Conservation (phyloP, 2,888 invertebrate genomes). For the Tinea semifulvella region DNA sequence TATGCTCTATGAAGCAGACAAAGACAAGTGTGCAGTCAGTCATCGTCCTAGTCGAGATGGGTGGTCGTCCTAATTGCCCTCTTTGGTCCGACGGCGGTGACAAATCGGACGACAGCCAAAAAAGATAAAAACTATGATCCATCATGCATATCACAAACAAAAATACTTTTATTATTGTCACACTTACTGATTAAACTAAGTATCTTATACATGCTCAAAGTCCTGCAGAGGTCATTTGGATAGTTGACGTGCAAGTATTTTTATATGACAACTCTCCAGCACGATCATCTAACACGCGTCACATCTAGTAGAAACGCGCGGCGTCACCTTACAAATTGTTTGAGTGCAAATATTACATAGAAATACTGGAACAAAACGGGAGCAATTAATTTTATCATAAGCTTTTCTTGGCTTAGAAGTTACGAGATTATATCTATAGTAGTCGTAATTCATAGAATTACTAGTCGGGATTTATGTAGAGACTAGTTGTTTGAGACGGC, state of each 20-base stretch:
- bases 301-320: no score
- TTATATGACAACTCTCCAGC: no score
- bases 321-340: no score
- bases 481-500: no score
- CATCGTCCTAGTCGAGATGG: background rate
- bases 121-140: constrained; percentile 31
- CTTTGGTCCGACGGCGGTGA: constrained; percentile 31
- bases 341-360: no score
- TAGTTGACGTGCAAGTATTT: no score
- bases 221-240: no score
- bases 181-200: background rate
- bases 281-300: no score
- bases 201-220: background rate
- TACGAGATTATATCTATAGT: background rate
- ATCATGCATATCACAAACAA: constrained; percentile 19
- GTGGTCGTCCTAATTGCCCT: constrained; percentile 44
- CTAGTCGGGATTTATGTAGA: no score
- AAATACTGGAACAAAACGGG: background rate
- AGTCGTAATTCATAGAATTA: background rate
- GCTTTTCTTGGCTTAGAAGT: background rate
- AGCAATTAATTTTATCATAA: constrained; percentile 8
- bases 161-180: constrained; percentile 15
- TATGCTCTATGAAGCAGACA: no score
- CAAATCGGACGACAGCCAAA: constrained; percentile 33
- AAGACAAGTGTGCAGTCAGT: constrained; percentile 11